Evolutionary conservation across 2,797 vertebrate genomes (phyloP).

Genomic region (Leuciscus waleckii): DNA sequence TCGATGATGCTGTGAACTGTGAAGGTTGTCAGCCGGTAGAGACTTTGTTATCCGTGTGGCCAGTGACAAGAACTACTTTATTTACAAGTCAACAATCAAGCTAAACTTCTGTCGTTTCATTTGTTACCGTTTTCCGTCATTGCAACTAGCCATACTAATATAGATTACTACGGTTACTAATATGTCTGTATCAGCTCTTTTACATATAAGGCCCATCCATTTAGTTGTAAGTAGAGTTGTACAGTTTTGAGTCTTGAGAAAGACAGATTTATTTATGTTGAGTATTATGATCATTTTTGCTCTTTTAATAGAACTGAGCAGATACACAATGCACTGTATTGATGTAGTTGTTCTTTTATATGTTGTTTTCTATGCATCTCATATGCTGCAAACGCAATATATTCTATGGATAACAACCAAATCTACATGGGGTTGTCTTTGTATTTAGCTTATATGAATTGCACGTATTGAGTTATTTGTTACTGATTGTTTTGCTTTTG

Average conservation of each 20-base stretch:
- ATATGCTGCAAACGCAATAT: not conserved
- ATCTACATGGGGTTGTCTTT: not conserved
- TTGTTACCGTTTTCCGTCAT: not conserved
- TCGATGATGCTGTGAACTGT: not conserved
- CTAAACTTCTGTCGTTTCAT: not conserved
- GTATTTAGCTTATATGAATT: conserved; percentile 9
- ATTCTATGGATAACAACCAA: not conserved
- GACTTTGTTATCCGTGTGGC: not conserved
- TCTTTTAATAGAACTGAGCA: not conserved
- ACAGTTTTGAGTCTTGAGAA: not conserved
- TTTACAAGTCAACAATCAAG: conserved; percentile 1
- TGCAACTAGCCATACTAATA: not conserved
- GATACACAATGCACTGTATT: not conserved
- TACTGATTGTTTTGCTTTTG: not conserved
- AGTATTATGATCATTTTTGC: not conserved
- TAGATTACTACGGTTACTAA: too few relatives aligned
- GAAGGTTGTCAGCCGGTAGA: not conserved
- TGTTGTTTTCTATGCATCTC: not conserved
- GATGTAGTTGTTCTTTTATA: not conserved
- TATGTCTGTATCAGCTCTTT: not conserved
- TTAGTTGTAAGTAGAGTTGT: not conserved
- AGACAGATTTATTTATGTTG: not conserved
- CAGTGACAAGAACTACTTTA: not conserved
- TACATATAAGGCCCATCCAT: not conserved
- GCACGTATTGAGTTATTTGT: not conserved